These are phyloP conservation scores for Cylas formicarius DNA, from an alignment of 1,140 invertebrate genomes.

Conservation along the genomic window DNA sequence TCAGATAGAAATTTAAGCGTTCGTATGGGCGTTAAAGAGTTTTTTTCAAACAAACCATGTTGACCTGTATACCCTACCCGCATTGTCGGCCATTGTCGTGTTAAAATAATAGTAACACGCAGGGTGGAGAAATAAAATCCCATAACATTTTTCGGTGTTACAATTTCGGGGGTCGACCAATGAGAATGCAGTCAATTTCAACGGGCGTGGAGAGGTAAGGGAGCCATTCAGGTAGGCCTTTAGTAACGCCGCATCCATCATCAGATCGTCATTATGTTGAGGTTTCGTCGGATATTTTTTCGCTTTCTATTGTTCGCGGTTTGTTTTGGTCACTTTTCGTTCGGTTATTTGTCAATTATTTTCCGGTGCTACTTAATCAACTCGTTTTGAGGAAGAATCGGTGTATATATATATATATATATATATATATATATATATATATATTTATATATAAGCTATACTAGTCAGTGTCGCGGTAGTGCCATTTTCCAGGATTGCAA, in stretches of 20 bases:
- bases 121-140: slow-evolving; percentile 21
- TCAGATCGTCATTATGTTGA: slow-evolving; percentile 19
- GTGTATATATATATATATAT: too few relatives aligned
- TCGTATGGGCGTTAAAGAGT: too few relatives aligned
- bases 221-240: slow-evolving; percentile 22
- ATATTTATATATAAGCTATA: too few relatives aligned
- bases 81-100: slow-evolving; percentile 19
- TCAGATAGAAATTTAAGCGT: too few relatives aligned
- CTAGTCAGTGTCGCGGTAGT: too few relatives aligned
- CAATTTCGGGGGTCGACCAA: slow-evolving; percentile 19
- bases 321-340: slow-evolving; percentile 9
- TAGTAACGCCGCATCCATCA: slow-evolving; percentile 20
- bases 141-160: slow-evolving; percentile 19
- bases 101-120: too few relatives aligned
- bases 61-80: too few relatives aligned
- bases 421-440: too few relatives aligned
- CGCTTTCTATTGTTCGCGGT: slow-evolving; percentile 13
- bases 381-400: too few relatives aligned
- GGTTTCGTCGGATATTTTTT: slow-evolving; percentile 20
- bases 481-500: too few relatives aligned
- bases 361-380: slow-evolving; percentile 17
- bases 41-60: too few relatives aligned
- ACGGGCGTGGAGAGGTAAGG: slow-evolving; percentile 12
- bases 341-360: slow-evolving; percentile 12
- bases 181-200: slow-evolving; percentile 20